Evolutionary conservation across 2,797 vertebrate genomes (phyloP), one percentile per base, ranked within the genome.

Genomic region (Trematomus bernacchii): DNA sequence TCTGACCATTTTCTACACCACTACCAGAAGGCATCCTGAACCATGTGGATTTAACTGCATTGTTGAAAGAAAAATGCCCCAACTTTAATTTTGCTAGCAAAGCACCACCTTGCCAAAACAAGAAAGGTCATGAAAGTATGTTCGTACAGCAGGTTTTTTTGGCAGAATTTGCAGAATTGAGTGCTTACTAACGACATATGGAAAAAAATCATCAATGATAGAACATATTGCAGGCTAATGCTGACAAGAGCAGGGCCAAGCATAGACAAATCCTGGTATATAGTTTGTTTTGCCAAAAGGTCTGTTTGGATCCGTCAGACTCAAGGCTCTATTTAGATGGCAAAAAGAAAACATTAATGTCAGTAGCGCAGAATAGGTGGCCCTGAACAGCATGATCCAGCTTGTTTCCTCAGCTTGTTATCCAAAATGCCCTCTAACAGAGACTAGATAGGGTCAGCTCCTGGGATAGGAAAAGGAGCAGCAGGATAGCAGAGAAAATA

Each of bases 371-470:
- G 59, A 60, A 55, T 79, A 76, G 67, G 71, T 74, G 61, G 42
- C 68, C n/a, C n/a, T 73, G 66, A 89, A 85, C 66, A 83, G 73
- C 69, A 83, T 80, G 54, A 77, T 67, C 51, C 6, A 66, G 66
- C 70, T 76, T 54, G 64, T 85, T 89, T 85, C 75, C 64, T 33
- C 58, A 51, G 81, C 84, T 87, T 90, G 74, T 87, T 87, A 83
- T 89, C 67, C 76, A 55, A 75, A 77, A 66, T 80, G 81, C 69
- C 71, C 68, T 73, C 63, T 79, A 86, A 85, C 86, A 85, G 59
- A 75, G 43, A 15, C 7, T 7, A 81, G 73, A 83, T 67, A 40
- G 53, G 66, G 72, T 79, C 62, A 66, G 66, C 46, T 74, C 52
- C 51, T 60, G 60, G 58, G 78, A 86, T 55, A 37, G 9, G 65